phyloP scores from a whole-genome alignment of 2,797 vertebrate genomes.

The Gymnocypris eckloni region DNA sequence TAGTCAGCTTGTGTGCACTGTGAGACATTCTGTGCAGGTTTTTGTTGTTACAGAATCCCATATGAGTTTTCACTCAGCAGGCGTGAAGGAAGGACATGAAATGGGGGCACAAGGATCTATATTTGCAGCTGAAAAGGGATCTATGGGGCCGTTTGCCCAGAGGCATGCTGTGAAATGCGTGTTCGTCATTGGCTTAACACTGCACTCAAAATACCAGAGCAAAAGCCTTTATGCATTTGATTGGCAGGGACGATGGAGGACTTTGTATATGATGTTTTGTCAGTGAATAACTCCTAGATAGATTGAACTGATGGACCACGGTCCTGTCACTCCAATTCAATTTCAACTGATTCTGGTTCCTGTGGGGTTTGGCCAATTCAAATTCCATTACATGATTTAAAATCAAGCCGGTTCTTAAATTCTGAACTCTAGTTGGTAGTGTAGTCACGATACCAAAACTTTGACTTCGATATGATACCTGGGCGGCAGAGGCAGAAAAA shows the following conservation, averaged over 20 bases:
- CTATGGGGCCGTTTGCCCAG: background rate
- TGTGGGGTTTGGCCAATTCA: no score
- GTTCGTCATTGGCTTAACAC: background rate
- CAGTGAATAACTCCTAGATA: background rate
- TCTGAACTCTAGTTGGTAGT: no score
- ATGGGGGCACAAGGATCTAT: slow-evolving; percentile 15
- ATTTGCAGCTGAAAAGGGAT: slow-evolving; percentile 11
- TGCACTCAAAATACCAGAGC: slow-evolving; percentile 25
- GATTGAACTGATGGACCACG: no score
- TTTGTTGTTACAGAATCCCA: slow-evolving; percentile 21
- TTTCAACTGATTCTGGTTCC: no score
- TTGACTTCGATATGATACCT: background rate
- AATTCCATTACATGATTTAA: no score
- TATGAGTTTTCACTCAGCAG: slow-evolving; percentile 18
- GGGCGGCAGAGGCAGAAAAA: no score
- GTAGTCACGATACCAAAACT: no score
- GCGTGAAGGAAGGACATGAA: slow-evolving; percentile 15
- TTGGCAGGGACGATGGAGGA: background rate
- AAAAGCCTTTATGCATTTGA: background rate
- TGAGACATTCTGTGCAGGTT: slow-evolving; percentile 60
- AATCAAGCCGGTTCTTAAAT: no score
- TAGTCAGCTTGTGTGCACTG: slow-evolving; percentile 40
- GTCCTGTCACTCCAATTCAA: no score
- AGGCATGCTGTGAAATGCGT: slow-evolving; percentile 15
- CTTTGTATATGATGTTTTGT: background rate